Base-by-base conservation (phyloP, 2,113 vertebrate species). In the Hassar affinis region DNA sequence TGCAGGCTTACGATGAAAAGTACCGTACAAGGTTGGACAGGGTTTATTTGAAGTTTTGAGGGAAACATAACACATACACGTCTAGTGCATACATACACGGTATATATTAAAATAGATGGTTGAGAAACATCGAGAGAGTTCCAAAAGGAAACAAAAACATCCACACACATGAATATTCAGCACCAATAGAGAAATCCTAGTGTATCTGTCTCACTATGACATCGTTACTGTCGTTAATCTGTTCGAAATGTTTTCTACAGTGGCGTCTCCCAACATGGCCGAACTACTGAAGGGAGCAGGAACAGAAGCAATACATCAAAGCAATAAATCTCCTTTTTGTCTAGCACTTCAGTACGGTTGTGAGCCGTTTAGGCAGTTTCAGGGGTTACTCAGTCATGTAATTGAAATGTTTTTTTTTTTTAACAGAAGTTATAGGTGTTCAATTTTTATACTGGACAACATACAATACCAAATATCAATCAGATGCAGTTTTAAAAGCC, bases 1-100 rank as follows among this genome's bases (percentile, higher is more conserved):
- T 64, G 22, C 38, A 22, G 27, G 54, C 6, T 54, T 9, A 27
- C 3, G 30, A 62, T 76, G 45, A 76, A 61, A 75, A 72, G 14
- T 78, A 78, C 6, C n/a, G 33, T 56, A 74, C 64, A 74, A 83
- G 86, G 54, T 85, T 83, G 81, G 71, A 84, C 76, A 85, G 79
- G 68, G 81, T 88, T 88, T 88, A 88, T 88, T 88, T 84, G 87
- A 78, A 86, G 80, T 78, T 85, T 80, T 62, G 62, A 81, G 81
- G 81, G 82, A 69, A 88, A 78, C 80, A 85, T 56, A 69, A 79
- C 68, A 83, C 66, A 76, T 47, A 83, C 80, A 81, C 75, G 74
- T 79, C 56, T 66, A 87, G 84, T 87, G 84, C 78, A 84, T 81
- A 88, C 81, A 87, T 80, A 88, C 72, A 84, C 61, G 76, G 75